Base-by-base conservation (phyloP, 2,888 invertebrate species). In the Lasius fuliginosus region DNA sequence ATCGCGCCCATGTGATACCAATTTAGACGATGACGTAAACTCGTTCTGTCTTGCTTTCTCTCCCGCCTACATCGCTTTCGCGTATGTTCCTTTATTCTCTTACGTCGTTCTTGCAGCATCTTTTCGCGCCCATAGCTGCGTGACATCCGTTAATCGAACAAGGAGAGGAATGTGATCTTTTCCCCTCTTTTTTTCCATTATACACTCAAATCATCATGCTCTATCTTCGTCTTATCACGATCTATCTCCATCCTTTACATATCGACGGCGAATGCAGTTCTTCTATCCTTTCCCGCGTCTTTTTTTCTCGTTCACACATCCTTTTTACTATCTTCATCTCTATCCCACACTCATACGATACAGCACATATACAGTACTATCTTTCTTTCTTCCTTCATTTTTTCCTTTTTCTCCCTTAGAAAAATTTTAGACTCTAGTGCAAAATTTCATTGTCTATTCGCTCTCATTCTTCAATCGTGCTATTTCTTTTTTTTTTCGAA, bases 11-110 rank as follows among this genome's bases (percentile, higher is more conserved):
- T 30, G 11, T 42, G 33, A 58, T 42, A 46, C 42, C 40, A 92
- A 93, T 91, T 92, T 91, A 76, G 89, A 90, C 91, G 93, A 92
- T 94, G 93, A 93, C 92, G 93, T 92, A 91, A 93, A 90, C 86
- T 36, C 68, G 77, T 42, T 77, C 49, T 62, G 23, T 65, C 42
- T 30, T 73, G 64, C 18, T 86, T 86, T 83, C 64, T 77, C 56
- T 79, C 67, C 68, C 58, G 46, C 30, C 79, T 42, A 67, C 60
- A 67, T 74, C 74, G 53, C 56, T 33, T 27, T 46, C 77, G 49
- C 82, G 49, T 62, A 49, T 67, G 60, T 74, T 49, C 62, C 60
- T 82, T 75, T 33, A 46, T 49, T 56, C 71, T 82, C 64, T 36
- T 68, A 15, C 42, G 64, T 75, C 74, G 30, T 81, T 73, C 65